A percentile compares a stretch with the other conserved stretches of the same genome.
Conservation (phyloP, 2,113 vertebrate genomes). For the Mandrillus leucophaeus region DNA sequence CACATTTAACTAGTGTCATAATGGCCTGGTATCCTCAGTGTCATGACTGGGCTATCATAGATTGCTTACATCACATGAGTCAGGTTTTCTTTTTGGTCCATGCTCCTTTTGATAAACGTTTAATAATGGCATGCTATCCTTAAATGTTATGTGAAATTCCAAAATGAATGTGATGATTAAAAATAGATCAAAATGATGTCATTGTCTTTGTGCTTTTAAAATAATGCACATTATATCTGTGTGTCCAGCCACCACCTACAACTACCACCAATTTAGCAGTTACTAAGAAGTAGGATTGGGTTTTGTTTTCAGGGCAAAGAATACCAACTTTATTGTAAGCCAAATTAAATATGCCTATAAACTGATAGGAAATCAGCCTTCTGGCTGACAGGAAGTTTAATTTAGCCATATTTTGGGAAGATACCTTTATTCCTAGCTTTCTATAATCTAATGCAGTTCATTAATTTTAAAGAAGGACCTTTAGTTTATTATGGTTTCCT, state of each 20-base stretch:
- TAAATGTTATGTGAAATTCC: neutral
- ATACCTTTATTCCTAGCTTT: neutral
- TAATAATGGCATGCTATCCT: neutral
- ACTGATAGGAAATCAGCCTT: neutral
- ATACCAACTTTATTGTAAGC: neutral
- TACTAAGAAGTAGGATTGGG: neutral
- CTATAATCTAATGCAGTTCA: neutral
- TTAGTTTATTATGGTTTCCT: neutral
- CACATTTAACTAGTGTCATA: neutral
- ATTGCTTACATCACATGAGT: neutral
- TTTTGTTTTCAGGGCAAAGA: neutral
- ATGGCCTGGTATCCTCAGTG: neutral
- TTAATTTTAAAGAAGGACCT: neutral
- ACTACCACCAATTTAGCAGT: neutral
- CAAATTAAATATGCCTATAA: neutral
- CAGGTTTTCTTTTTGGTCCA: neutral
- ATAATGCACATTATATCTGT: neutral
- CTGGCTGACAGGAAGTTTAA: neutral
- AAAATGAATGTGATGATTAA: neutral
- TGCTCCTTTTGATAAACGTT: neutral
- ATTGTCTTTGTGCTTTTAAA: neutral
- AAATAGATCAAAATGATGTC: neutral
- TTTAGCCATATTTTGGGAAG: neutral
- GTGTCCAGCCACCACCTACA: neutral
- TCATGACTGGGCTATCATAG: neutral